Conservation (phyloP, 2,797 vertebrate species). For the Sarcoramphus papa region DNA sequence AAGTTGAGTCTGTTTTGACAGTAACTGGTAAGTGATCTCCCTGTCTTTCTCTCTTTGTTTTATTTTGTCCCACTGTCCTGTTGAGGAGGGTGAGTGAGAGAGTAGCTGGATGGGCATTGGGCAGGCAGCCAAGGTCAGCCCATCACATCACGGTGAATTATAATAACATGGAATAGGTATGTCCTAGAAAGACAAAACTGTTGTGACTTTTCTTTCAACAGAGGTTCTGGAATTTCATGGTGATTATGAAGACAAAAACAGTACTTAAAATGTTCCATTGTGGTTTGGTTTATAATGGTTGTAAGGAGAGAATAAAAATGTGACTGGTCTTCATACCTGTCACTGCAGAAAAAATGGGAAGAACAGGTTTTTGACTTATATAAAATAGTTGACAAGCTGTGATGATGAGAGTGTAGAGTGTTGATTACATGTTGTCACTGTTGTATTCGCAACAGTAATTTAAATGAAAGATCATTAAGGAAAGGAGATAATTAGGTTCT, state of each 20-base stretch:
- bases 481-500: neutral
- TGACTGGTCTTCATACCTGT: neutral
- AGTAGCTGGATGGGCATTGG: neutral
- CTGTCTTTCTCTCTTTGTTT: neutral
- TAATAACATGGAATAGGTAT: neutral
- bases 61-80: neutral
- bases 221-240: neutral
- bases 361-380: neutral
- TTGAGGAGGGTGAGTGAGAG: neutral
- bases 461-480: neutral
- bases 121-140: neutral
- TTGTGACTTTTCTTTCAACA: neutral
- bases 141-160: rapidly evolving
- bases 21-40: neutral
- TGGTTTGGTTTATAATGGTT: neutral
- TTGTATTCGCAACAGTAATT: neutral
- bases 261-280: neutral
- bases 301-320: neutral
- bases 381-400: neutral
- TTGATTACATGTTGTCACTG: neutral
- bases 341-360: neutral
- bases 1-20: neutral
- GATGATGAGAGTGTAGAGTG: neutral
- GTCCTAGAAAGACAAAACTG: neutral
- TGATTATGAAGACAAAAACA: neutral